Conservation (phyloP, 2,797 vertebrate species). For the Rousettus madagascariensis region DNA sequence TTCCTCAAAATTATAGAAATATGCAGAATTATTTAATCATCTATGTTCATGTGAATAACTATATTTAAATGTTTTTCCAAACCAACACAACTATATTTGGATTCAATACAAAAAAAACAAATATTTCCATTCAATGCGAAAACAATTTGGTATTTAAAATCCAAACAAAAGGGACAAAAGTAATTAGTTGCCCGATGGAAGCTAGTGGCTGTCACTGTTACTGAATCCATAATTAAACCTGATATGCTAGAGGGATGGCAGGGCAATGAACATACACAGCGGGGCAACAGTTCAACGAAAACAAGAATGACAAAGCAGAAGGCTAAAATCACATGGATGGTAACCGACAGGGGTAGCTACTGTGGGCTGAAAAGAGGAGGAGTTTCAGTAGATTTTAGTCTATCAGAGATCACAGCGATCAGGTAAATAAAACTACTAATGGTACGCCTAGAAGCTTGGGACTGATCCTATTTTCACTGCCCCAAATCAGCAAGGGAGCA, state of each 20-base stretch:
- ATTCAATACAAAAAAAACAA: slow-evolving; percentile 17
- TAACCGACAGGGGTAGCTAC: rapidly evolving
- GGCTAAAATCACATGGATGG: background rate
- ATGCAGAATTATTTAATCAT: slow-evolving; percentile 1
- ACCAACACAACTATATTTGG: background rate
- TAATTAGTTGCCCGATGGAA: slow-evolving; percentile 36
- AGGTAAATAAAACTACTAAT: rapidly evolving
- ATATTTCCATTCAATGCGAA: slow-evolving; percentile 9
- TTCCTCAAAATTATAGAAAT: slow-evolving; percentile 20
- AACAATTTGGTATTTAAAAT: slow-evolving; percentile 55
- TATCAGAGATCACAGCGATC: background rate
- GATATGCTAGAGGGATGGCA: background rate
- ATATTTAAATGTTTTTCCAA: slow-evolving; percentile 1
- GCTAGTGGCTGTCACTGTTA: background rate
- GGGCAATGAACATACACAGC: background rate
- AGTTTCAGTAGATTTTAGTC: background rate
- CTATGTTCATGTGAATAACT: background rate
- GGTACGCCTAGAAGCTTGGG: background rate
- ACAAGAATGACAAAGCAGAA: background rate
- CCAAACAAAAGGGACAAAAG: slow-evolving; percentile 48
- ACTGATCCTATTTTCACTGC: background rate
- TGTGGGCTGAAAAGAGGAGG: background rate
- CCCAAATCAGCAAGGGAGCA: background rate
- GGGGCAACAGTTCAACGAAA: background rate
- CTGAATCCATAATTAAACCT: slow-evolving; percentile 28